phyloP scores from a whole-genome alignment of 1,140 invertebrate species.

The Drosophila asahinai region DNA sequence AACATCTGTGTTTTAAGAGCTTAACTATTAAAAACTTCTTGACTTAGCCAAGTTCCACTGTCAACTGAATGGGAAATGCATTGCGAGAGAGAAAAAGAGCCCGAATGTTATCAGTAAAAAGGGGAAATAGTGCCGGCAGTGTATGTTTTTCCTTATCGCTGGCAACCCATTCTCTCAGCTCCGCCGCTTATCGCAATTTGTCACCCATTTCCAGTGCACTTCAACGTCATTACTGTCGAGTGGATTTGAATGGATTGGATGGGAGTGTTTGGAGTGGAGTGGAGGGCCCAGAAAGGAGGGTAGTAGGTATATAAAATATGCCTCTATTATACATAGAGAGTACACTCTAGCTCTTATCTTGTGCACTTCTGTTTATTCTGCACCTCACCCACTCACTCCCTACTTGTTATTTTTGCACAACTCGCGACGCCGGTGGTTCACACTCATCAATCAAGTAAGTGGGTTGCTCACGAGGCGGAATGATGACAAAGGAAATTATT shows the following conservation, averaged over 20 bases:
- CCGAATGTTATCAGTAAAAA: constrained; percentile 18
- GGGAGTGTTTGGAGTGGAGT: constrained; percentile 8
- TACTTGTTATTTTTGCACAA: constrained; percentile 15
- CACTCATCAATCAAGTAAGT: constrained; percentile 48
- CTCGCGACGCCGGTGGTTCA: background rate
- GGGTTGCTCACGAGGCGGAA: constrained; percentile 16
- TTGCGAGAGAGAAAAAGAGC: constrained; percentile 1
- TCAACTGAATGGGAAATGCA: constrained; percentile 1
- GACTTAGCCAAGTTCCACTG: background rate
- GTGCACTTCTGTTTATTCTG: constrained; percentile 44
- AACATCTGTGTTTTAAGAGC: too few species aligned
- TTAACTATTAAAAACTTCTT: background rate
- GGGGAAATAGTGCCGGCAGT: constrained; percentile 13
- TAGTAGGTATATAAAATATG: constrained; percentile 17
- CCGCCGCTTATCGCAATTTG: constrained; percentile 44
- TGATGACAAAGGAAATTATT: constrained; percentile 24
- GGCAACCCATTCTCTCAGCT: constrained; percentile 4
- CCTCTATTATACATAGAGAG: background rate
- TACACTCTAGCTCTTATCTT: constrained; percentile 33
- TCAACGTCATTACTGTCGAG: constrained; percentile 51
- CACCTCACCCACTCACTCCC: constrained; percentile 3
- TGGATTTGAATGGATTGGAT: constrained; percentile 26
- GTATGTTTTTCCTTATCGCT: constrained; percentile 28
- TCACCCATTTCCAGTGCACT: constrained; percentile 53
- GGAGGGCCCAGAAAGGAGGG: constrained; percentile 18